Evolutionary conservation across 2,797 vertebrate genomes (phyloP), one percentile per base, ranked within the genome.

Genomic region (Halcyon chelicuti): DNA sequence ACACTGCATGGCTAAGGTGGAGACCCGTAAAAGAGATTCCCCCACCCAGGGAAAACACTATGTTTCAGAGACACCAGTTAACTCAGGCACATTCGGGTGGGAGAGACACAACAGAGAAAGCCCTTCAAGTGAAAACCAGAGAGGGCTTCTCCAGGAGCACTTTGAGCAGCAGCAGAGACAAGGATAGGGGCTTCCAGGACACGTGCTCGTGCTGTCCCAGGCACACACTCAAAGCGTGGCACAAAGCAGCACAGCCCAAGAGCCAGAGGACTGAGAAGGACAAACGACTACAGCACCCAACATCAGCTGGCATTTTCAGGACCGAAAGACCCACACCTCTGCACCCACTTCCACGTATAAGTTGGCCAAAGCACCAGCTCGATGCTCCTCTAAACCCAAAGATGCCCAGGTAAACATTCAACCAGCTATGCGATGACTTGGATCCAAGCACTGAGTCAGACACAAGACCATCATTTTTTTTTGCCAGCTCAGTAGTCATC

Each of bases 171-270:
- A 46, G 44, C 39, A 71, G 70, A 52, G 49, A 23, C 0, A 1
- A 21, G 23, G 49, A 55, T 26, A 40, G 2, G 1, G 33, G 44
- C 47, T 18, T 46, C 33, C 58, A 46, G 66, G 26, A n/a, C 55
- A 79, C 0, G 0, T 2, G 23, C 37, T 29, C 3, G 1, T 29
- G 65, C 15, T 3, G 13, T 1, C 58, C 42, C 58, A 47, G 28
- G 18, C 9, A 0, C 54, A 29, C 9, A 1, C 33, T 25, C 60
- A 39, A 54, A 88, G 60, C 0, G 0, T 17, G 40, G 77, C 76
- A 78, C 66, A 47, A 62, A 65, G 29, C 0, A 0, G 25, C 21
- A 58, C 37, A 42, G 54, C 86, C 58, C 16, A 6, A 81, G 42
- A 63, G 65, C 18, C 61, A 44, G 52, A 52, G 35, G 42, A 46